Evolutionary conservation across 2,888 invertebrate species (phyloP).

Genomic region (Anorthoa munda): DNA sequence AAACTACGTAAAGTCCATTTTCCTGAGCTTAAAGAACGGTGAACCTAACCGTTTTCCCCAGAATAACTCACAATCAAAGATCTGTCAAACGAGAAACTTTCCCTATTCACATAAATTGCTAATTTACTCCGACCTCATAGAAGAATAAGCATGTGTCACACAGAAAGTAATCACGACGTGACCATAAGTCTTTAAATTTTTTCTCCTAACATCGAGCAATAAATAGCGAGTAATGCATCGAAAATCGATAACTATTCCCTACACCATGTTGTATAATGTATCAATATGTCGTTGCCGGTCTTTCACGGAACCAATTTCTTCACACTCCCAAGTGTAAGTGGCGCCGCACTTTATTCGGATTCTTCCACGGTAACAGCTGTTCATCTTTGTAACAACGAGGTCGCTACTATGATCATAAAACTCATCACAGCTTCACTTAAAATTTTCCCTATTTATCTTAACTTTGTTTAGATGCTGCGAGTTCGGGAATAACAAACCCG

Average conservation of each 20-base stretch:
- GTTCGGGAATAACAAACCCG: constrained; percentile 31
- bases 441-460: constrained; percentile 38
- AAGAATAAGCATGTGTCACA: constrained; percentile 37
- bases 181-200: constrained; percentile 31
- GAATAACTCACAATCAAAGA: neutral
- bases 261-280: constrained; percentile 58
- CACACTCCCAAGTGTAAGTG: constrained; percentile 60
- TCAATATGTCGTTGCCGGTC: constrained; percentile 60
- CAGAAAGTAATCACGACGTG: constrained; percentile 41
- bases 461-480: constrained; percentile 24
- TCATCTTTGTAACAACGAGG: constrained; percentile 49
- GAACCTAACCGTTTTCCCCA: neutral
- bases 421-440: constrained; percentile 48
- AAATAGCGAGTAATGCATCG: constrained; percentile 52
- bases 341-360: constrained; percentile 59
- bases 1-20: too few species aligned
- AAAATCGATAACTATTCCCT: constrained; percentile 60
- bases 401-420: constrained; percentile 46
- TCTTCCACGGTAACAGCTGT: constrained; percentile 62
- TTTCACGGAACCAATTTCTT: constrained; percentile 63
- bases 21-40: too few species aligned
- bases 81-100: neutral
- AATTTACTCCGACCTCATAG: constrained; percentile 27
- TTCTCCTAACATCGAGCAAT: constrained; percentile 38
- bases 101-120: constrained; percentile 13